These are phyloP conservation scores for Gavialis gangeticus DNA, from an alignment of 2,113 vertebrate genomes.

Conservation along the genomic window DNA sequence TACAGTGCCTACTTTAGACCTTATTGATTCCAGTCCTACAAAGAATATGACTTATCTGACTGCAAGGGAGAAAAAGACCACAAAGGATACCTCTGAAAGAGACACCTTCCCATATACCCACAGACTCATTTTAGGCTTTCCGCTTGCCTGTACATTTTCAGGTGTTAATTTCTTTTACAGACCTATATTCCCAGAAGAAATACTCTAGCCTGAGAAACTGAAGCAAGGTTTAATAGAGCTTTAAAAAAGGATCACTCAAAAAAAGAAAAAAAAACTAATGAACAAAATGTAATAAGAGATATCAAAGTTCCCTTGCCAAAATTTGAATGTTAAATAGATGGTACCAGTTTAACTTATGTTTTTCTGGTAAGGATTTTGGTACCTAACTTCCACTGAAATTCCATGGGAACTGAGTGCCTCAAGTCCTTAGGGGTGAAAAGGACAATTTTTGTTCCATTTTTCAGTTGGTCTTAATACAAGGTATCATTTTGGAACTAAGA, in stretches of 20 bases:
- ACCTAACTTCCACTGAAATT: neutral
- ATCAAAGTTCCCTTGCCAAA: neutral
- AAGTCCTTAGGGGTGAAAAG: too few relatives aligned
- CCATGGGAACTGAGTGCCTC: neutral
- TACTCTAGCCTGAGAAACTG: neutral
- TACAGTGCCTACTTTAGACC: neutral
- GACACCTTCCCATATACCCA: neutral
- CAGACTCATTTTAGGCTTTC: neutral
- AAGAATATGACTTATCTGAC: neutral
- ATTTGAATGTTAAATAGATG: neutral
- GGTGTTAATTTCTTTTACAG: neutral
- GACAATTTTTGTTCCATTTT: too few relatives aligned
- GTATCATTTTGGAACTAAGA: too few relatives aligned
- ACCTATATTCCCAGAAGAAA: neutral
- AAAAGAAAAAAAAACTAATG: neutral
- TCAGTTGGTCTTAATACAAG: too few relatives aligned
- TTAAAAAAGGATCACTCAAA: neutral
- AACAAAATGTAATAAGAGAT: neutral
- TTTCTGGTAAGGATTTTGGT: neutral
- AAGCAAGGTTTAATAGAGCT: neutral
- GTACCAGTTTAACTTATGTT: neutral
- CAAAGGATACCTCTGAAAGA: neutral
- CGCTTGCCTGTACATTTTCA: neutral
- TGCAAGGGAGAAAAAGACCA: neutral
- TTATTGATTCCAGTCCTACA: neutral